A percentile compares a stretch with the other conserved stretches of the same genome.
Evolutionary conservation across 2,888 invertebrate species (phyloP).

Genomic region (Myathropa florea): DNA sequence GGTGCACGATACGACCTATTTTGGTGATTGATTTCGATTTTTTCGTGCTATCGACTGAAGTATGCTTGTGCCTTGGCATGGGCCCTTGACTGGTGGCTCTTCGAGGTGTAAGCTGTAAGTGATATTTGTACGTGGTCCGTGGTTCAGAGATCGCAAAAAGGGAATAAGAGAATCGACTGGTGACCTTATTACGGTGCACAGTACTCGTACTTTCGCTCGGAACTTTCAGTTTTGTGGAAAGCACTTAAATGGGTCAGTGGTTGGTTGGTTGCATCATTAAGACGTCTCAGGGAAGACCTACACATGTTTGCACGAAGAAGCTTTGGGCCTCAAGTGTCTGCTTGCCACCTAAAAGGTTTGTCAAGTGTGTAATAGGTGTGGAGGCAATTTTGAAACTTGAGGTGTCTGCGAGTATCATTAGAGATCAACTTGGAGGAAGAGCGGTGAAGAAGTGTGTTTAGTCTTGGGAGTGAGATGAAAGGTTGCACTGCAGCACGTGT

Average conservation of each 20-base stretch:
- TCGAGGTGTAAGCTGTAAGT: too few species aligned
- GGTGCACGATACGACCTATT: constrained; percentile 15
- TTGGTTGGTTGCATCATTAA: not conserved
- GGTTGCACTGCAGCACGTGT: not conserved
- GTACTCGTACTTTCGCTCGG: not conserved
- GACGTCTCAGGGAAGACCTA: not conserved
- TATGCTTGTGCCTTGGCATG: not conserved
- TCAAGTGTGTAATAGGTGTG: not conserved
- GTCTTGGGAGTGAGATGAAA: not conserved
- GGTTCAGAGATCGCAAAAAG: not conserved
- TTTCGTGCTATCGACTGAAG: not conserved
- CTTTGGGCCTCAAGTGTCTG: not conserved
- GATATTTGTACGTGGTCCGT: too few species aligned
- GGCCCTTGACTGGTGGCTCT: too few species aligned
- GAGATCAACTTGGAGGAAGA: too few species aligned
- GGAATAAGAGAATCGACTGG: not conserved
- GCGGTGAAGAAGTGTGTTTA: not conserved
- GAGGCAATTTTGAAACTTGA: not conserved
- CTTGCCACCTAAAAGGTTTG: not conserved
- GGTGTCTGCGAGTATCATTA: not conserved
- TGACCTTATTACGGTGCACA: not conserved
- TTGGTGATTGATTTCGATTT: constrained; percentile 19
- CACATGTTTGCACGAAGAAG: not conserved
- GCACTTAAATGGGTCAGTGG: not conserved
- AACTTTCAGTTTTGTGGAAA: constrained; percentile 12